phyloP scores from a whole-genome alignment of 2,888 invertebrate genomes.

The Hoplodrina blanda region DNA sequence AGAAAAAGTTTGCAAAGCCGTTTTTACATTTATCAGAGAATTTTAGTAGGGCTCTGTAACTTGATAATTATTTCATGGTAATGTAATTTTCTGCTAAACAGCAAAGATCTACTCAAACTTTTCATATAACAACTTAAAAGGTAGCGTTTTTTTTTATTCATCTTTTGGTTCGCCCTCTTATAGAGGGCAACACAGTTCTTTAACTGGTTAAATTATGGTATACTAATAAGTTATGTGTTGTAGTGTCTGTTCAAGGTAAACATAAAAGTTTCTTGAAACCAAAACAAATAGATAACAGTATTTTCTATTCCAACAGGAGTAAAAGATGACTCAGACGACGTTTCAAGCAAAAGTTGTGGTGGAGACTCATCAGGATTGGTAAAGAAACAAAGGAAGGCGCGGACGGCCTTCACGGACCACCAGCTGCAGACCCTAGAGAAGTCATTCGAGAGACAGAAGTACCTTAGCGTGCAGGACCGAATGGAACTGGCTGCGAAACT shows the following conservation, averaged over 20 bases:
- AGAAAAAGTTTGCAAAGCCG: not conserved
- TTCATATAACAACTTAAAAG: not conserved
- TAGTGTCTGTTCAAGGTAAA: not conserved
- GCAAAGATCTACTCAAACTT: not conserved
- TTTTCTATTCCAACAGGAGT: slow-evolving; percentile 91
- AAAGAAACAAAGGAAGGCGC: slow-evolving; percentile 98
- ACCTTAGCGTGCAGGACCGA: slow-evolving; percentile 98
- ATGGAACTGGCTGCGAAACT: slow-evolving; percentile 99
- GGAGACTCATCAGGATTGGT: slow-evolving; percentile 90
- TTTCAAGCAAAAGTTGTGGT: slow-evolving; percentile 90
- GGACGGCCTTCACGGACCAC: slow-evolving; percentile 99
- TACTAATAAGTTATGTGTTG: too few relatives aligned
- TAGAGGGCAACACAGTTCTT: not conserved
- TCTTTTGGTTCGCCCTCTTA: not conserved
- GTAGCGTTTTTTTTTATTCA: not conserved
- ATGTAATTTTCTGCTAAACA: not conserved
- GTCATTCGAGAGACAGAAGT: slow-evolving; percentile 99
- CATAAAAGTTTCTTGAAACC: not conserved
- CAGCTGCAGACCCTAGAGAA: slow-evolving; percentile 99
- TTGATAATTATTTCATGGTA: too few relatives aligned
- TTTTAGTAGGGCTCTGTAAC: too few relatives aligned
- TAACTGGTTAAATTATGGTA: not conserved
- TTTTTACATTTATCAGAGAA: too few relatives aligned
- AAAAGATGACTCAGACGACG: slow-evolving; percentile 95
- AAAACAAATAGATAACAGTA: not conserved